Base-by-base conservation (phyloP, 2,113 vertebrate species). In the Onychostruthus taczanowskii region DNA sequence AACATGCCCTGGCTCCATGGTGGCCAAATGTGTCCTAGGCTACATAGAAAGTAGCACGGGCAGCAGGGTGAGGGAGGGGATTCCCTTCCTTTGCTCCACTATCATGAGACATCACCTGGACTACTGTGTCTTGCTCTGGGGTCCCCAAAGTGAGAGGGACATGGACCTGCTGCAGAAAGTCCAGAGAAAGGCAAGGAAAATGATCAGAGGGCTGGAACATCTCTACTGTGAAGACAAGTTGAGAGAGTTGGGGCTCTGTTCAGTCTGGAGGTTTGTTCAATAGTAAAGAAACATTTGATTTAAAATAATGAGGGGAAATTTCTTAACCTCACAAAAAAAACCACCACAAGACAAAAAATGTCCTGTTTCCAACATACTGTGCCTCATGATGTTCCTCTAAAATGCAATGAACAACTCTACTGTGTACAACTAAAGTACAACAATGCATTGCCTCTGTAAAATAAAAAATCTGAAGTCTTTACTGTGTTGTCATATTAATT, bases 1-100 rank as follows among this genome's bases (percentile, higher is more conserved):
- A 61, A 5, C n/a, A 15, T 3, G 13, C 61, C 20, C 62, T 31
- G 53, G 30, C n/a, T n/a, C 18, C 0, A 0, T 24, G 46, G 9
- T 8, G 24, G 24, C 46, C 78, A 61, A 26, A 68, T 22, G n/a
- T 31, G 30, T 47, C 47, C 62, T 41, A 52, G 28, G 46, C 53
- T 46, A 39, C n/a, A 62, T 13, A 26, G 68, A 83, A 76, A 76
- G 24, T 18, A 61, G 7, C 28, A 49, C 2, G 2, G 30, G 9
- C 39, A 68, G 53, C 24, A 61, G 24, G 28, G 30, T 0, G 0
- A 68, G n/a, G 7, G 11, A 52, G 11, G 21, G 6, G 20, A 75
- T 53, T 75, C 2, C 14, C 7, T 24, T 68, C 28, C 46, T 61
- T n/a, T 47, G 18, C 30, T 75, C n/a, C 24, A 39, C 23, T 58